phyloP scores from a whole-genome alignment of 2,888 invertebrate genomes.

The Drosophila stalkeri region DNA sequence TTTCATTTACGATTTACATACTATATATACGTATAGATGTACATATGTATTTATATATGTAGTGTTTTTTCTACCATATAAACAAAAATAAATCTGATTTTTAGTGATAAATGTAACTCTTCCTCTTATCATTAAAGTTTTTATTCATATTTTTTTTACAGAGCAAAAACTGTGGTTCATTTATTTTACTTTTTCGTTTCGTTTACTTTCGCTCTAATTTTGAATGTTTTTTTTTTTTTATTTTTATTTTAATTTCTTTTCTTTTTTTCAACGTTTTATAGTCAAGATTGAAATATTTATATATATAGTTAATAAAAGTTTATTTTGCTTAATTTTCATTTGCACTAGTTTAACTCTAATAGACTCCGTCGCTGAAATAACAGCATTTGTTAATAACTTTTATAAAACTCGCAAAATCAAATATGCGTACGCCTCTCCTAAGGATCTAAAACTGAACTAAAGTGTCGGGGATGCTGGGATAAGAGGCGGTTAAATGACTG shows the following conservation, averaged over 20 bases:
- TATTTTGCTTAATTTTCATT: conserved; percentile 36
- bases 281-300: conserved; percentile 48
- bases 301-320: conserved; percentile 66
- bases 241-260: background rate
- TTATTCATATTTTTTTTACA: conserved; percentile 25
- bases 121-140: conserved; percentile 34
- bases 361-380: conserved; percentile 77
- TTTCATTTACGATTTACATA: conserved; percentile 40
- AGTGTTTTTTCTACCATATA: conserved; percentile 36
- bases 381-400: conserved; percentile 54
- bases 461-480: conserved; percentile 33
- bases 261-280: conserved; percentile 35
- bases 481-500: conserved; percentile 23
- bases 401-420: conserved; percentile 44
- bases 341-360: conserved; percentile 79
- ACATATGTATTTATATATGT: conserved; percentile 12
- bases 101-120: conserved; percentile 64
- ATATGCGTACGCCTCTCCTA: conserved; percentile 44
- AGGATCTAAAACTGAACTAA: conserved; percentile 25
- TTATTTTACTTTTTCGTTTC: conserved; percentile 36
- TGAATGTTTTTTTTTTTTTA: background rate
- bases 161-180: conserved; percentile 34
- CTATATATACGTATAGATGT: conserved; percentile 40
- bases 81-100: conserved; percentile 55
- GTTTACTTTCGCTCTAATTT: conserved; percentile 28